Evolutionary conservation across 2,113 vertebrate species (phyloP).

Genomic region (Lanius collurio): DNA sequence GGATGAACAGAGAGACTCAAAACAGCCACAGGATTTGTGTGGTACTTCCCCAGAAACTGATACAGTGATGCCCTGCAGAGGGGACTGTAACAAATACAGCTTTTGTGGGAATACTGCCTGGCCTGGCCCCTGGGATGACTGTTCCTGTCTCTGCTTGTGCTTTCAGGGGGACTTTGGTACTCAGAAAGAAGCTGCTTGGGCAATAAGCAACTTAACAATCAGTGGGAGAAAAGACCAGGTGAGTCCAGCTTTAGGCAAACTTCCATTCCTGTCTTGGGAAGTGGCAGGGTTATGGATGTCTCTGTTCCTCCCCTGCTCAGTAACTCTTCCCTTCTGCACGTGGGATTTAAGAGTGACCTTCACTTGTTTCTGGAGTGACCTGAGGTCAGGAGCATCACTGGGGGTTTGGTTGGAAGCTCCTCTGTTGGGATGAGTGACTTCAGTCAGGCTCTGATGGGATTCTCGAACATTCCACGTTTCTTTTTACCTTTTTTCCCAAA

Average conservation of each 20-base stretch:
- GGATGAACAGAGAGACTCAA: neutral
- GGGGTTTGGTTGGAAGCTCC: neutral
- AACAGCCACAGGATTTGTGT: neutral
- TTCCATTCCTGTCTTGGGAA: rapidly evolving
- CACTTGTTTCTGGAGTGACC: neutral
- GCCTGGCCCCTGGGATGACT: neutral
- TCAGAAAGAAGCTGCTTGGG: conserved; percentile 99
- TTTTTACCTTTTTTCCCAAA: neutral
- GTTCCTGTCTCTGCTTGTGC: neutral
- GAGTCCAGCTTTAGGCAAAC: neutral
- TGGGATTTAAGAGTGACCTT: neutral
- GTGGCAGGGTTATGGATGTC: neutral
- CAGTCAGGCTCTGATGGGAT: neutral
- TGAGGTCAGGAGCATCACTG: neutral
- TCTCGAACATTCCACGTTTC: neutral
- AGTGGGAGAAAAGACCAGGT: conserved; percentile 99
- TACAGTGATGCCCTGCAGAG: rapidly evolving
- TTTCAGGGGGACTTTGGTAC: conserved; percentile 97
- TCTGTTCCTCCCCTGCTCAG: neutral
- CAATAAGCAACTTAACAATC: conserved; percentile 99
- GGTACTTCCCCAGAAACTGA: neutral
- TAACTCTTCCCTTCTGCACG: neutral
- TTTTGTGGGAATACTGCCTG: neutral
- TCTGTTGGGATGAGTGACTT: neutral
- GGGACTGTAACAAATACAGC: neutral